phyloP scores from a whole-genome alignment of 1,140 invertebrate species.

The Trichogramma pretiosum region DNA sequence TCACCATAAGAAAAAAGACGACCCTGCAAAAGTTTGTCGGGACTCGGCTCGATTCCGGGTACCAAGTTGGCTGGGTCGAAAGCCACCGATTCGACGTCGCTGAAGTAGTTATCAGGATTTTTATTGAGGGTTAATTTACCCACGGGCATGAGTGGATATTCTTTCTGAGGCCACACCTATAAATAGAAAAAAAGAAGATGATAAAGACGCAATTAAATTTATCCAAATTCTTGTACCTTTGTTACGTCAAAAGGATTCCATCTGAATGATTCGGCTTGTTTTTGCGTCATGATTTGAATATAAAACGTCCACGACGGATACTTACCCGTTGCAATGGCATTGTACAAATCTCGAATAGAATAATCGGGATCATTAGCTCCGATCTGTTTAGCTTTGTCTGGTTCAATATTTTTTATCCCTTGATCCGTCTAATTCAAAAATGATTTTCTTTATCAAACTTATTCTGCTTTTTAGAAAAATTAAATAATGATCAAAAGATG shows the following conservation, averaged over 20 bases:
- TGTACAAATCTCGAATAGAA: conserved; percentile 79
- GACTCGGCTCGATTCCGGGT: conserved; percentile 83
- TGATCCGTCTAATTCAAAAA: conserved; percentile 60
- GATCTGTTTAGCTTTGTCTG: conserved; percentile 64
- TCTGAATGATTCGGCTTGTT: conserved; percentile 59
- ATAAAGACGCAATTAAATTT: not conserved
- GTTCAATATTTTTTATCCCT: conserved; percentile 76
- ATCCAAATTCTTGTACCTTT: conserved; percentile 49
- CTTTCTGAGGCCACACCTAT: conserved; percentile 78
- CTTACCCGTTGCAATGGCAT: conserved; percentile 72
- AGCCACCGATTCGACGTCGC: conserved; percentile 90
- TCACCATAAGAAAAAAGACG: conserved; percentile 91
- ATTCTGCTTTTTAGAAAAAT: not conserved
- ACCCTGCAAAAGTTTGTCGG: conserved; percentile 93
- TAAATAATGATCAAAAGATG: not conserved
- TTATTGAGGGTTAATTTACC: conserved; percentile 82
- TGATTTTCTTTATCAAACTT: too few relatives aligned
- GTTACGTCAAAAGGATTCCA: conserved; percentile 91
- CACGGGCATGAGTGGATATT: conserved; percentile 87
- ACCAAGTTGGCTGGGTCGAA: conserved; percentile 88
- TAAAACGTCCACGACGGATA: conserved; percentile 75
- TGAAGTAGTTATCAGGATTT: conserved; percentile 89
- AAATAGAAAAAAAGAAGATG: not conserved
- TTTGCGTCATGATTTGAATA: conserved; percentile 70
- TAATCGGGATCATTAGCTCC: conserved; percentile 79